phyloP scores from a whole-genome alignment of 2,888 invertebrate genomes.

The Morpho deidamia region DNA sequence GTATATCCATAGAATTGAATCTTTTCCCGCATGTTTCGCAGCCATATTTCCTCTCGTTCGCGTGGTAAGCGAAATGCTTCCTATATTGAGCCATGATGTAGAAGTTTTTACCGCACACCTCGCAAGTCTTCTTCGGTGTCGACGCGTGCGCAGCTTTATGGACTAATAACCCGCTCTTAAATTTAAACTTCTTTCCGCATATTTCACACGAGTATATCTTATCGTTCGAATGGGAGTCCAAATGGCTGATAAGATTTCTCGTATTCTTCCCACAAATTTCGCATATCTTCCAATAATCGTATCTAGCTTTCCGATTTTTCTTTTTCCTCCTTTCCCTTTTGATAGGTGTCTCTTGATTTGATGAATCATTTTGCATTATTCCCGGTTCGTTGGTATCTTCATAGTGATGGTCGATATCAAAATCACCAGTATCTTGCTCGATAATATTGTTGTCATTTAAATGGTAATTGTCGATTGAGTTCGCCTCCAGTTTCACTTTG shows the following conservation, averaged over 20 bases:
- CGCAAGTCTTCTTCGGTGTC: conserved; percentile 71
- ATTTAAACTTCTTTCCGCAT: conserved; percentile 71
- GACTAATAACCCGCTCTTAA: conserved; percentile 63
- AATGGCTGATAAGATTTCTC: conserved; percentile 56
- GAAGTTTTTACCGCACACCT: conserved; percentile 74
- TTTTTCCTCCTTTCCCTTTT: conserved; percentile 32
- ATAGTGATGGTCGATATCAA: conserved; percentile 34
- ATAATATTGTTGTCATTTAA: conserved; percentile 23
- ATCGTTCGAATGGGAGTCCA: conserved; percentile 60
- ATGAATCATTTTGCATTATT: conserved; percentile 10
- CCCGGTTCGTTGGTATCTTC: conserved; percentile 28
- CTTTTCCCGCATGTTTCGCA: conserved; percentile 75
- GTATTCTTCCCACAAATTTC: conserved; percentile 69
- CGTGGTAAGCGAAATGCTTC: conserved; percentile 72
- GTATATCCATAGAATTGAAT: conserved; percentile 72
- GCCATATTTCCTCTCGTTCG: conserved; percentile 69
- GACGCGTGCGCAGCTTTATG: conserved; percentile 67
- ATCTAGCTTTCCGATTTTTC: conserved; percentile 45
- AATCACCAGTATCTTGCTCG: conserved; percentile 15
- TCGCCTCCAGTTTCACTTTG: conserved; percentile 46
- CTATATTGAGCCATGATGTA: conserved; percentile 69
- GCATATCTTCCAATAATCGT: conserved; percentile 68
- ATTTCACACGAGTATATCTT: conserved; percentile 62
- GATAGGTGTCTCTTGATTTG: conserved; percentile 26
- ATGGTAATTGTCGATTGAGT: conserved; percentile 30